These are phyloP conservation scores for Nyctibius grandis DNA, from an alignment of 2,797 vertebrate species.

Conservation along the genomic window DNA sequence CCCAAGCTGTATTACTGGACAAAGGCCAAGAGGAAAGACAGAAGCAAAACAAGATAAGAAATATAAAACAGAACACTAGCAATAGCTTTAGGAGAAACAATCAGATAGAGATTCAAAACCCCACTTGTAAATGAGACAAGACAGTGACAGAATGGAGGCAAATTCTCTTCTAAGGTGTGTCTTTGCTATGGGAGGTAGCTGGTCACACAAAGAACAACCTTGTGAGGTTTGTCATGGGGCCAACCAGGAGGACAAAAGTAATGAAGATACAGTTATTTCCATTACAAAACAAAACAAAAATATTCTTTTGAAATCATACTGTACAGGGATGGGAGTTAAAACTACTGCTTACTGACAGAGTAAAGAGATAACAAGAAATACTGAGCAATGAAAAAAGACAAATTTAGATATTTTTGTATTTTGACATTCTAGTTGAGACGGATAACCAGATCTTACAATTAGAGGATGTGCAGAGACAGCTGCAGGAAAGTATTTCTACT, in stretches of 20 bases:
- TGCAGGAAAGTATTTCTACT: background rate
- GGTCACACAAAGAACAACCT: background rate
- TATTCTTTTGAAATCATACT: background rate
- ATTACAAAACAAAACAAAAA: background rate
- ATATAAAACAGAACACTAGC: background rate
- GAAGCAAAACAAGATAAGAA: background rate
- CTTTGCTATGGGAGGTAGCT: background rate
- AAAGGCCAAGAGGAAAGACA: background rate
- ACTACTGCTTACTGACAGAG: background rate
- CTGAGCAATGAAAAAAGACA: background rate
- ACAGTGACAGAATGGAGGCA: background rate
- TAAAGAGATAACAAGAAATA: background rate
- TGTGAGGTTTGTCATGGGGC: background rate
- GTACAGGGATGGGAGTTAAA: background rate
- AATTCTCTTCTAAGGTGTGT: background rate
- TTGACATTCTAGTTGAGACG: background rate
- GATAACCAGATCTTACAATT: conserved; percentile 6
- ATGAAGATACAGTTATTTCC: background rate
- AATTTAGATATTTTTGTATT: background rate
- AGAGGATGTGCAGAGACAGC: background rate
- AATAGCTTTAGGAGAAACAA: background rate
- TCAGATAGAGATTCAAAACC: background rate
- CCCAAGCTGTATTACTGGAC: background rate
- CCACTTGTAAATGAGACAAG: background rate
- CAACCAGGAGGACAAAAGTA: background rate